phyloP scores from a whole-genome alignment of 2,113 vertebrate species.

The Eudyptes chrysolophus region DNA sequence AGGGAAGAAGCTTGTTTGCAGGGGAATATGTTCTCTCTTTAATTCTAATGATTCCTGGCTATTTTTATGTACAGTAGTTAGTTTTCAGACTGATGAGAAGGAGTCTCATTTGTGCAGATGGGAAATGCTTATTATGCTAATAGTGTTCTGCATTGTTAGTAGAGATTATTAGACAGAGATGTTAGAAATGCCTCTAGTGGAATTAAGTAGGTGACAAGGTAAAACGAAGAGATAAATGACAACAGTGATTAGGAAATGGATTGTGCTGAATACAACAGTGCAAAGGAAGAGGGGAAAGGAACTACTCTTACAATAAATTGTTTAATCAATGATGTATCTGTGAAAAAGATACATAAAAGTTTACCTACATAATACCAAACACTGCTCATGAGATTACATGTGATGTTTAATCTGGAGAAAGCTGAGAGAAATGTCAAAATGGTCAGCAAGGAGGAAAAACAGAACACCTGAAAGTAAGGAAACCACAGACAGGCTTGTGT shows the following conservation, averaged over 20 bases:
- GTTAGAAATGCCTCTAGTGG: constrained; percentile 69
- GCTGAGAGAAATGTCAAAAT: neutral
- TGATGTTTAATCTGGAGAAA: neutral
- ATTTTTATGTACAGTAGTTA: constrained; percentile 64
- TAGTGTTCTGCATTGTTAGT: constrained; percentile 73
- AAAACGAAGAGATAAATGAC: constrained; percentile 73
- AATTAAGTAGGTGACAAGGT: constrained; percentile 72
- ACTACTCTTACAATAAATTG: neutral
- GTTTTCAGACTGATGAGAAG: constrained; percentile 69
- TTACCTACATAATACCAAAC: neutral
- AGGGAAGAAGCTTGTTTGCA: neutral
- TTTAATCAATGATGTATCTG: neutral
- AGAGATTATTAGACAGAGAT: constrained; percentile 74
- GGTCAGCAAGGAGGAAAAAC: neutral
- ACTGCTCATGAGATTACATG: neutral
- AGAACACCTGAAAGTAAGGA: neutral
- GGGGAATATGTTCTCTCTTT: neutral
- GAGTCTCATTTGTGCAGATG: constrained; percentile 69
- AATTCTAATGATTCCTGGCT: constrained; percentile 29
- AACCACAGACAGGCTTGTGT: neutral
- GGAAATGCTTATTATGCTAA: constrained; percentile 75
- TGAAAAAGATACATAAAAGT: neutral
- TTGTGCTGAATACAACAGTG: neutral
- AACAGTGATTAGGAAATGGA: neutral
- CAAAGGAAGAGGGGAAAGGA: neutral